A percentile compares a stretch with the other conserved stretches of the same genome.
Conservation (phyloP, 1,140 invertebrate genomes). For the Tetragnatha versicolor region DNA sequence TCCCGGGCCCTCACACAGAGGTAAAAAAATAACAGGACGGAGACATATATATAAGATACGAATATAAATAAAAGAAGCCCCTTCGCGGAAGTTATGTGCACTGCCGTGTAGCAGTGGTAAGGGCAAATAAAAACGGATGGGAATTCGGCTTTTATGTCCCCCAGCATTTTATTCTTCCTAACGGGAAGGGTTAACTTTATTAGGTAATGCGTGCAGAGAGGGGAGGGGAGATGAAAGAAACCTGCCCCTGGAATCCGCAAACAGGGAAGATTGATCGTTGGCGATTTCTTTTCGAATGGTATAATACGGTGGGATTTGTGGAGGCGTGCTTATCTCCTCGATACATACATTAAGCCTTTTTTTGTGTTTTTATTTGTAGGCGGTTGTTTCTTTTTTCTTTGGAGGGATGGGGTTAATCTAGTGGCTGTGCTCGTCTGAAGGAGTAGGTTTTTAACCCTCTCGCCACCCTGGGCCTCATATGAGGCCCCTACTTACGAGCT, state of each 20-base stretch:
- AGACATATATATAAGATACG: no score
- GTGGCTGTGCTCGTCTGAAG: no score
- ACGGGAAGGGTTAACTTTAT: conserved; percentile 13
- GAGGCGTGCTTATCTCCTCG: background rate
- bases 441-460: no score
- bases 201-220: conserved; percentile 12
- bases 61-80: background rate
- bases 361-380: no score
- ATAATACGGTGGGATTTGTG: conserved; percentile 9
- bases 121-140: conserved; percentile 22
- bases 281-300: conserved; percentile 12
- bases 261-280: conserved; percentile 9
- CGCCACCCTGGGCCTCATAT: no score
- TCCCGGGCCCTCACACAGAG: background rate
- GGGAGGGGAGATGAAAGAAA: no score
- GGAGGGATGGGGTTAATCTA: no score
- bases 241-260: conserved; percentile 12
- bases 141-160: conserved; percentile 18
- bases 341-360: no score
- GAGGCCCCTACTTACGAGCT: no score
- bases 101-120: background rate
- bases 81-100: conserved; percentile 16
- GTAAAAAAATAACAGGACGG: no score
- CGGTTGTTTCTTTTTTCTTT: no score
- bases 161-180: conserved; percentile 7